phyloP scores from a whole-genome alignment of 2,113 vertebrate genomes.

The Leptobrachium leishanense region DNA sequence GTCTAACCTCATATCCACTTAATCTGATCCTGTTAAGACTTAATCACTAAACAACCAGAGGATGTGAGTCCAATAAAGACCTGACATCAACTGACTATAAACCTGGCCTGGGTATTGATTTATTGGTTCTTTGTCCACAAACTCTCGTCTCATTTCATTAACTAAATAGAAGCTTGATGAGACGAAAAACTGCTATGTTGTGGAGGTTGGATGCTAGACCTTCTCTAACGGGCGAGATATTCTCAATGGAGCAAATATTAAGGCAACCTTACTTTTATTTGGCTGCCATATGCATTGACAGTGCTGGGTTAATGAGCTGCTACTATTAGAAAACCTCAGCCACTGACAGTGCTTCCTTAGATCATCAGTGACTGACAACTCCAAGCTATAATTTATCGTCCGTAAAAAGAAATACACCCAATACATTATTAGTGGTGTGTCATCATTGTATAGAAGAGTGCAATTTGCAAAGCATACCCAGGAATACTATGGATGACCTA shows the following conservation, averaged over 20 bases:
- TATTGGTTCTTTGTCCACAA: slow-evolving; percentile 4
- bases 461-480: no score
- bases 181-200: background rate
- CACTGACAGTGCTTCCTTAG: no score
- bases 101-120: slow-evolving; percentile 22
- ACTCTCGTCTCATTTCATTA: slow-evolving; percentile 2
- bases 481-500: no score
- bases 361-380: no score
- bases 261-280: background rate
- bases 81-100: slow-evolving; percentile 1
- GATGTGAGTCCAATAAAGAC: slow-evolving; percentile 12
- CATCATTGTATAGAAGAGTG: no score
- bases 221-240: background rate
- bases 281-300: no score
- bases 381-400: no score
- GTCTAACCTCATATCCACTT: background rate
- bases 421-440: no score
- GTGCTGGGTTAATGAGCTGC: no score
- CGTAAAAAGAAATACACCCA: no score
- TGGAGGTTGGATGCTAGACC: background rate
- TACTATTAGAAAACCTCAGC: no score
- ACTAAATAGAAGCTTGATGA: background rate
- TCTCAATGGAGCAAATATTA: background rate
- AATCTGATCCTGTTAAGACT: slow-evolving; percentile 1
- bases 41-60: slow-evolving; percentile 16